Base-by-base conservation (phyloP, 1,140 invertebrate species). In the Idris sp. region DNA sequence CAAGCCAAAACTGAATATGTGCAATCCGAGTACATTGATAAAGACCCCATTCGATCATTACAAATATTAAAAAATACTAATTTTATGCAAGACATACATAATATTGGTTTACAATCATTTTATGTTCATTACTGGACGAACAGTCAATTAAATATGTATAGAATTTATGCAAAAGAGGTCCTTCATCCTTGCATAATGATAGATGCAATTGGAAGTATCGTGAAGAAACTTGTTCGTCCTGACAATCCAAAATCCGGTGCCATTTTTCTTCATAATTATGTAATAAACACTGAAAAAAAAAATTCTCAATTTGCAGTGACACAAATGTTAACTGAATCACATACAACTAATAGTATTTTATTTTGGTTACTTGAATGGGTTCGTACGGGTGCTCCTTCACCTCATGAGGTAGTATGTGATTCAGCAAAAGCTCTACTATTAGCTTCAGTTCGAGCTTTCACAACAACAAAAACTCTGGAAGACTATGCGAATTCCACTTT, bases 291-390 rank as follows among this genome's bases (percentile, higher is more conserved):
- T 8, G 16, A 8, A 13, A n/a, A n/a, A n/a, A n/a, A n/a, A n/a
- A 28, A 38, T 4, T 8, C 11, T 8, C 7, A 36, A 33, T 48
- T 54, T 38, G 35, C 54, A 5, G 62, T 74, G n/a, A 8, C 9
- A 0, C 75, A 77, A 49, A 74, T 74, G 62, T 6, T 77, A 0
- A 43, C 58, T 0, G 65, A 69, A 16, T 11, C 26, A 0, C 71
- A 77, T 7, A 43, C 31, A 11, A 53, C 71, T 0, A 51, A 68
- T 44, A 8, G 41, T 2, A 74, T 77, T 31, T 16, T 22, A 14
- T 43, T 56, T 16, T 77, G 48, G 31, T 15, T 77, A 11, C 2
- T 19, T 7, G 64, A 77, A 25, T 74, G 36, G 35, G 16, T 35
- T 7, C 4, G 71, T 1, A 38, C 16, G 7, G 71, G 64, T 7